Conservation (phyloP, 1,140 invertebrate genomes). For the Drosophila ogumai region DNA sequence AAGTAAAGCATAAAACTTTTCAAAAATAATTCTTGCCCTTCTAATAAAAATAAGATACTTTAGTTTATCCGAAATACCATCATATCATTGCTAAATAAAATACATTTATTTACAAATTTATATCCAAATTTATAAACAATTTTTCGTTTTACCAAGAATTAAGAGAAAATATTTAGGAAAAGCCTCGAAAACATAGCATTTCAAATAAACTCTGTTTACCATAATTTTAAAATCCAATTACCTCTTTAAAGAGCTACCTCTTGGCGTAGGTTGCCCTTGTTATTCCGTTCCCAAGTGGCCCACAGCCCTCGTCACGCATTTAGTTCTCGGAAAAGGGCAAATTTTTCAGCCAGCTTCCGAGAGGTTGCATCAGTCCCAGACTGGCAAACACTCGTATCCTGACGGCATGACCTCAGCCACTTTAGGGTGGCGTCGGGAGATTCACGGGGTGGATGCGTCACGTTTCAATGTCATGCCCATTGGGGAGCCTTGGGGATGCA, state of each 20-base stretch:
- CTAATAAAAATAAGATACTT: no score
- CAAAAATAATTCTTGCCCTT: no score
- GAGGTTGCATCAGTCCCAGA: conserved; percentile 30
- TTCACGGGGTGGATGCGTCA: conserved; percentile 58
- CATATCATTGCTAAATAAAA: background rate
- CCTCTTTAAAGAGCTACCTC: background rate
- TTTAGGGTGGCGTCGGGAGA: conserved; percentile 17
- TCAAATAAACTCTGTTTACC: background rate
- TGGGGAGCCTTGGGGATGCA: conserved; percentile 9
- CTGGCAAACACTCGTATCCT: conserved; percentile 21
- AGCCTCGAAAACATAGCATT: background rate
- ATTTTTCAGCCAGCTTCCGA: background rate
- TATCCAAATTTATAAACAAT: background rate
- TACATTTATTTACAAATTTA: background rate
- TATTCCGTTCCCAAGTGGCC: background rate
- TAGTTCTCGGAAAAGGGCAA: background rate
- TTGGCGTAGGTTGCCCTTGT: background rate
- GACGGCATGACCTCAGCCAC: conserved; percentile 59
- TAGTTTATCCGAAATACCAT: background rate
- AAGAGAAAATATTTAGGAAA: no score
- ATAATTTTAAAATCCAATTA: background rate
- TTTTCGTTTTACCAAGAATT: background rate
- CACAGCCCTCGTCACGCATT: conserved; percentile 1
- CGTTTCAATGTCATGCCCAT: conserved; percentile 73
- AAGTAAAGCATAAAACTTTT: no score